A percentile compares a stretch with the other conserved stretches of the same genome.
Conservation (phyloP, 2,113 vertebrate genomes). For the Dromas ardeola region DNA sequence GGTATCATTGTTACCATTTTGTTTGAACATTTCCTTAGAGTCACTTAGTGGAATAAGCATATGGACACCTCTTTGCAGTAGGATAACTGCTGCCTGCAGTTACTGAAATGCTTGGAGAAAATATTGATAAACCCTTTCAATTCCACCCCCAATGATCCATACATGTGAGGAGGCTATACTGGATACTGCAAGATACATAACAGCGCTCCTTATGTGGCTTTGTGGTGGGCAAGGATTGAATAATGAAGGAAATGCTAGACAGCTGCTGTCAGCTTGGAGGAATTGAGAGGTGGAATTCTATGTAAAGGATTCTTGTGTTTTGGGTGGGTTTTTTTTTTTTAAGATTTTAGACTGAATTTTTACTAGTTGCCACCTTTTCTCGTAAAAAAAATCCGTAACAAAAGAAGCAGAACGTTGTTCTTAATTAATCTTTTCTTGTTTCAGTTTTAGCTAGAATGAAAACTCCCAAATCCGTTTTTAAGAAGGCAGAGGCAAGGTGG, state of each 20-base stretch:
- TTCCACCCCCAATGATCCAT: not conserved
- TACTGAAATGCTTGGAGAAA: not conserved
- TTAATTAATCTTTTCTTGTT: not conserved
- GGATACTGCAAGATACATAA: not conserved
- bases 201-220: not conserved
- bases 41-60: not conserved
- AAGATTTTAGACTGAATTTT: not conserved
- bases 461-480: constrained; percentile 7
- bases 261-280: not conserved
- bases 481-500: not conserved
- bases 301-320: not conserved
- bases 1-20: not conserved
- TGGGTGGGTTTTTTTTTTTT: not conserved
- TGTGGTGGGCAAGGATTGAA: not conserved
- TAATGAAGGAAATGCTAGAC: not conserved
- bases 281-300: not conserved
- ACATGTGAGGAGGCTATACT: not conserved
- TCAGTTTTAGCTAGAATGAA: constrained; percentile 58
- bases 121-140: not conserved
- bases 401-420: not conserved
- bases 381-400: not conserved
- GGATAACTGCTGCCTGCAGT: not conserved
- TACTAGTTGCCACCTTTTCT: not conserved
- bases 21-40: not conserved
- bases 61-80: not conserved